Evolutionary conservation across 2,113 vertebrate genomes (phyloP).

Genomic region (Panthera leo): DNA sequence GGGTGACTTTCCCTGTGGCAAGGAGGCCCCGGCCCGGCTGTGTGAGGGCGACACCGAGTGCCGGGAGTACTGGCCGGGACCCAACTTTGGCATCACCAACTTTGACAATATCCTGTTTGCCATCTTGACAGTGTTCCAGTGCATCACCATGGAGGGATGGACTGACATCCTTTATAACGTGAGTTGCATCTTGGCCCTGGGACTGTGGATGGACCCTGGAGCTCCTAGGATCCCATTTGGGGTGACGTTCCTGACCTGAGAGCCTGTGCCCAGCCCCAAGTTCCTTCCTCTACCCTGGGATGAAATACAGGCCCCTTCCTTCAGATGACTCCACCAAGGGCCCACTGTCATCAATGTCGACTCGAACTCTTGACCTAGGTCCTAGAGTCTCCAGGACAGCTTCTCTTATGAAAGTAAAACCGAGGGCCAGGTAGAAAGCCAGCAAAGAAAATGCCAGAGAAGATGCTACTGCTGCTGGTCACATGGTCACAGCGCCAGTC

Average conservation of each 20-base stretch:
- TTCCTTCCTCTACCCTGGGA: no score
- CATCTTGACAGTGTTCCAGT: conserved; percentile 97
- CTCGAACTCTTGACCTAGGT: not conserved
- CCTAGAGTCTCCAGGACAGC: not conserved
- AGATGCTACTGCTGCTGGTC: not conserved
- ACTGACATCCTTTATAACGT: conserved; percentile 97
- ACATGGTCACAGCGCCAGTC: accelerated
- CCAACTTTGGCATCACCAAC: conserved; percentile 98
- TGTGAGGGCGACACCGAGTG: conserved; percentile 89
- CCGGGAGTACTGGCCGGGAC: conserved; percentile 93
- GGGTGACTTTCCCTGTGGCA: conserved; percentile 93
- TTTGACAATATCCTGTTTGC: conserved; percentile 99
- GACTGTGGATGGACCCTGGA: not conserved
- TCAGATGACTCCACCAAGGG: accelerated
- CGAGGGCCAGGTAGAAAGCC: not conserved
- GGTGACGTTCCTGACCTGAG: not conserved
- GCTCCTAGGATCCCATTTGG: not conserved
- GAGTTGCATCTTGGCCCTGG: conserved; percentile 78
- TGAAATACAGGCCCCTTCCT: not conserved
- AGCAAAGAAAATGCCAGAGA: not conserved
- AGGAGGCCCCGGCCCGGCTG: conserved; percentile 89
- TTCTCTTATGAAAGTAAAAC: not conserved
- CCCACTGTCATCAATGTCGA: accelerated
- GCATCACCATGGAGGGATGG: conserved; percentile 99
- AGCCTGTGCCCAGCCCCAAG: not conserved